Base-by-base conservation (phyloP, 2,888 invertebrate species). In the Resseliella maxima region DNA sequence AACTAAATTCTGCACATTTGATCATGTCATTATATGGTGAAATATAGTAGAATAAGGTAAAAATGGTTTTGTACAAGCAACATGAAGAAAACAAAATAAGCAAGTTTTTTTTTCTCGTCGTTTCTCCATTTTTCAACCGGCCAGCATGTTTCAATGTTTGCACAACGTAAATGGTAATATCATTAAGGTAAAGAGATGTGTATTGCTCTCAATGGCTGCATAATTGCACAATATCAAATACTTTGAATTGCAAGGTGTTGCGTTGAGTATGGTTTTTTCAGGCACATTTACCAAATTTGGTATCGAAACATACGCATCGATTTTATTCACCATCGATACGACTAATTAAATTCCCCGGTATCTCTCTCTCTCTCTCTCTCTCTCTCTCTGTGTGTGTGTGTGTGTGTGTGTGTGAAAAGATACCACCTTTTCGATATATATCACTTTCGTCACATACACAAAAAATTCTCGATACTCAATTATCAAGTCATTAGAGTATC, bases 1-100 rank as follows among this genome's bases (percentile, higher is more conserved):
- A 83, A 83, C 41, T 38, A 83, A 83, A 83, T 38, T 38, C 83
- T 83, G 83, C 38, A n/a, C 83, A 18, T 83, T 83, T 38, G 83
- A 83, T 83, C 83, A 38, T 38, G 83, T 83, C 38, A 38, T 38
- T 83, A 83, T 0, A 59, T 24, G 59, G 8, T n/a, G n/a, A n/a
- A n/a, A n/a, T n/a, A n/a, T 41, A 12, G 41, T 41, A 24, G 2
- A 72, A 72, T 31, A 72, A 31, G 72, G 72, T 72, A 31, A 72
- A 72, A 72, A 35, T 72, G 72, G 31, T 72, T 31, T n/a, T 27
- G 8, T 59, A 31, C 72, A 31, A 31, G 35, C 24, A 72, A 35
- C 3, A n/a, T 31, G 72, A 31, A 27, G 12, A 35, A 5, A 31
- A 2, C 31, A 72, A 31, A 35, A 15, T 12, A 35, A 15, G 15